Percentiles rank a stretch among this genome's conserved stretches.
Conservation (phyloP, 2,888 invertebrate species). For the Apamea anceps region DNA sequence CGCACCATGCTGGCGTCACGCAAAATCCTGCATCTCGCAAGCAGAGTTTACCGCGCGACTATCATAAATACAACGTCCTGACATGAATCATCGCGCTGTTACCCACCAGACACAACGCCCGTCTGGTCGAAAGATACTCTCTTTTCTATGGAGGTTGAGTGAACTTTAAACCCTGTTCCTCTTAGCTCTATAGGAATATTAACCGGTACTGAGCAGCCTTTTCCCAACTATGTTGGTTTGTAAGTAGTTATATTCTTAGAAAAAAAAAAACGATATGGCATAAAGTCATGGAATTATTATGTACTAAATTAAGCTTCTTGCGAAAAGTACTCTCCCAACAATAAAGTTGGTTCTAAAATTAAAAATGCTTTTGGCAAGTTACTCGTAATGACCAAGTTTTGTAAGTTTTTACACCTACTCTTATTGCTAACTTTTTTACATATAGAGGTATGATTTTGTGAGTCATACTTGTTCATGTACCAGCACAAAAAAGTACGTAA, state of each 20-base stretch:
- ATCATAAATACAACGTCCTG: too few relatives aligned
- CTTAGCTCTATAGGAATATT: too few relatives aligned
- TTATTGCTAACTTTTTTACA: not conserved
- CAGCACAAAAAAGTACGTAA: not conserved
- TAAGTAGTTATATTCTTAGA: not conserved
- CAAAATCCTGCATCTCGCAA: too few relatives aligned
- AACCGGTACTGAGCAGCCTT: not conserved
- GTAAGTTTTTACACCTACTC: not conserved
- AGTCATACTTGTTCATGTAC: conserved; percentile 7
- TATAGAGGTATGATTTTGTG: not conserved
- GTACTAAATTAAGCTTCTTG: not conserved
- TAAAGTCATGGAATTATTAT: too few relatives aligned
- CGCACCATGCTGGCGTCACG: too few relatives aligned
- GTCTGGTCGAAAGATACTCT: too few relatives aligned
- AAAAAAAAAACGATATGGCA: not conserved
- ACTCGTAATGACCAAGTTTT: not conserved
- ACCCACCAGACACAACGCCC: too few relatives aligned
- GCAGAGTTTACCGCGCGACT: too few relatives aligned
- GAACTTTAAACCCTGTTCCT: too few relatives aligned
- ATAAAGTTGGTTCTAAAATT: not conserved
- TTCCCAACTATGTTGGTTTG: not conserved
- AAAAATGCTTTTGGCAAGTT: not conserved
- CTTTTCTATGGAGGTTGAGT: too few relatives aligned
- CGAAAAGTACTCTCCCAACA: not conserved
- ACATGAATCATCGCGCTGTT: too few relatives aligned